Base-by-base conservation (phyloP, 2,113 vertebrate species). In the Proterorhinus semilunaris region DNA sequence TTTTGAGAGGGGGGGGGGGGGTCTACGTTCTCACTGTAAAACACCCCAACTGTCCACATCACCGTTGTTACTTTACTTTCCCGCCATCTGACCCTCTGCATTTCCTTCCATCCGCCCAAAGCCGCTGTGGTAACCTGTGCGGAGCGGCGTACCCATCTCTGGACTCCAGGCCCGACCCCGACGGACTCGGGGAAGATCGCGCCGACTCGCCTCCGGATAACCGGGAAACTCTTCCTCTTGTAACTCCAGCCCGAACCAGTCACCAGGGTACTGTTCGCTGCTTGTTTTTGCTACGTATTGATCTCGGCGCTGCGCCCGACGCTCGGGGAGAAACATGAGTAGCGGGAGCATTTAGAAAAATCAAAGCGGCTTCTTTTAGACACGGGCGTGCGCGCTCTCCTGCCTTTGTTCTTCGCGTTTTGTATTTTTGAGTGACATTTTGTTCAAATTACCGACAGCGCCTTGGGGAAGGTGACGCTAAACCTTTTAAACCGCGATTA, bases 281-380 rank as follows among this genome's bases (percentile, higher is more conserved):
- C 81, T 82, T 85, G 81, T 86, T 86, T 82, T 85, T 75, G 81
- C 82, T 75, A 78, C 47, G 85, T 91, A 92, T 92, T 90, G 91
- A 91, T 90, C 86, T 76, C 66, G 80, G 83, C 72, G 72, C 81
- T 85, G 75, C 10, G 47, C 83, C 81, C 88, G 87, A 86, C 88
- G 81, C 86, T 83, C 54, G 21, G 85, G 84, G 85, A 79, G 27
- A 81, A 82, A 72, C 72, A 81, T 74, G 76, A 86, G 87, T 71
- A 82, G 87, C 76, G 69, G 79, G 74, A 86, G 66, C 66, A 79
- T 89, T 91, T 89, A 91, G 80, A 51, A 65, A 36, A 89, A 87
- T 87, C 88, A 90, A 84, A 86, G 78, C 48, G 74, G 54, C 66
- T 74, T 75, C 74, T 83, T 87, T 84, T 67, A 74, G 76, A 65